phyloP scores from a whole-genome alignment of 2,888 invertebrate genomes.

The Euclidia mi region DNA sequence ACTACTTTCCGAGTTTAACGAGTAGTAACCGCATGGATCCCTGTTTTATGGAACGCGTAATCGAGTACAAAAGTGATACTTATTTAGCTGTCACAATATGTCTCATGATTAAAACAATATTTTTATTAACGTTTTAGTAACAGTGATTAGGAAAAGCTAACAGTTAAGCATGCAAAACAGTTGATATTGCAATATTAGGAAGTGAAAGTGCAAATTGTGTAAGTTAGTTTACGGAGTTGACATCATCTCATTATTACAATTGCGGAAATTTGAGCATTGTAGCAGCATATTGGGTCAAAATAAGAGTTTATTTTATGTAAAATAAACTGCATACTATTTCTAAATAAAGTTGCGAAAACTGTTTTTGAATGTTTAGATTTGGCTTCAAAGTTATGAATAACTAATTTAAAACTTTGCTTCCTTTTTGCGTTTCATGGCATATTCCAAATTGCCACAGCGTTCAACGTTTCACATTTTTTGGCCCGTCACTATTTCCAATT shows the following conservation, averaged over 20 bases:
- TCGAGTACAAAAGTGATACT: background rate
- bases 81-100: too few relatives aligned
- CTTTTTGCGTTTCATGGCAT: constrained; percentile 12
- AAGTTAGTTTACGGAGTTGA: background rate
- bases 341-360: too few relatives aligned
- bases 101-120: too few relatives aligned
- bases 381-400: background rate
- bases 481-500: constrained; percentile 67
- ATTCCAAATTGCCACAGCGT: constrained; percentile 22
- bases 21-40: constrained; percentile 10
- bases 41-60: background rate
- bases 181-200: background rate
- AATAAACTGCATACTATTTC: too few relatives aligned
- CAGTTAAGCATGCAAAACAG: too few relatives aligned
- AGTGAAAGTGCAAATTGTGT: background rate
- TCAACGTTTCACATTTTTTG: constrained; percentile 48
- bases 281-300: too few relatives aligned
- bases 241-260: background rate
- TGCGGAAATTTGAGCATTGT: background rate
- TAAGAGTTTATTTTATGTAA: too few relatives aligned
- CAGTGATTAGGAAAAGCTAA: too few relatives aligned
- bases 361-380: background rate
- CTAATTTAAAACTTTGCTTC: background rate
- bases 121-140: too few relatives aligned
- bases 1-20: constrained; percentile 22